These are phyloP conservation scores for Drosophila barbarae DNA, from an alignment of 2,888 invertebrate species.

Conservation along the genomic window DNA sequence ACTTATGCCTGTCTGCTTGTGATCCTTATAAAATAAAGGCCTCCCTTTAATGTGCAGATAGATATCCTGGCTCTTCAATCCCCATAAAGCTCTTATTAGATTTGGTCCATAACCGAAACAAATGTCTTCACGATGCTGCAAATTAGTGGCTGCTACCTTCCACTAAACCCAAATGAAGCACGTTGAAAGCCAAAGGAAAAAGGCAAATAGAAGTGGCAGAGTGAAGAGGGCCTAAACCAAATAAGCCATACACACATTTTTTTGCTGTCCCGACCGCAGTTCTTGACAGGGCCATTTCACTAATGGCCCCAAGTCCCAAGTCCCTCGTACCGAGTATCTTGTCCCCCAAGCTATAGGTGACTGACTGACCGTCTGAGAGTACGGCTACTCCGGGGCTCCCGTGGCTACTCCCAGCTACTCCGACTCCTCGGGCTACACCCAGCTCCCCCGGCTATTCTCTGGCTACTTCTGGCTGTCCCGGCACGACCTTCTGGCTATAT, in stretches of 20 bases:
- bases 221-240: slow-evolving; percentile 27
- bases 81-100: slow-evolving; percentile 27
- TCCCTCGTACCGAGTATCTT: neutral
- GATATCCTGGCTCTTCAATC: slow-evolving; percentile 7
- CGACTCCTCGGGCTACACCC: neutral
- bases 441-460: too few species aligned
- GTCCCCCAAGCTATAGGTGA: slow-evolving; percentile 16
- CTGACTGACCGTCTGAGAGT: slow-evolving; percentile 23
- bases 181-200: slow-evolving; percentile 7
- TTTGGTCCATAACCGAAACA: slow-evolving; percentile 32
- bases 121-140: slow-evolving; percentile 36
- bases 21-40: neutral
- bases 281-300: slow-evolving; percentile 59
- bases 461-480: slow-evolving; percentile 15
- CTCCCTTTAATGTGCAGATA: slow-evolving; percentile 7
- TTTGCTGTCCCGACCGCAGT: slow-evolving; percentile 34
- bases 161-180: slow-evolving; percentile 32
- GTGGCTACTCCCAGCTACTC: neutral
- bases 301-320: slow-evolving; percentile 47
- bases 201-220: slow-evolving; percentile 16
- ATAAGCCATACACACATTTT: slow-evolving; percentile 44
- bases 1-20: neutral
- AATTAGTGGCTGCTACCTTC: slow-evolving; percentile 38
- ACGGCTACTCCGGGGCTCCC: slow-evolving; percentile 3
- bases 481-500: slow-evolving; percentile 39